A percentile compares a stretch with the other conserved stretches of the same genome.
Conservation (phyloP, 2,113 vertebrate genomes). For the Leiothrix lutea region DNA sequence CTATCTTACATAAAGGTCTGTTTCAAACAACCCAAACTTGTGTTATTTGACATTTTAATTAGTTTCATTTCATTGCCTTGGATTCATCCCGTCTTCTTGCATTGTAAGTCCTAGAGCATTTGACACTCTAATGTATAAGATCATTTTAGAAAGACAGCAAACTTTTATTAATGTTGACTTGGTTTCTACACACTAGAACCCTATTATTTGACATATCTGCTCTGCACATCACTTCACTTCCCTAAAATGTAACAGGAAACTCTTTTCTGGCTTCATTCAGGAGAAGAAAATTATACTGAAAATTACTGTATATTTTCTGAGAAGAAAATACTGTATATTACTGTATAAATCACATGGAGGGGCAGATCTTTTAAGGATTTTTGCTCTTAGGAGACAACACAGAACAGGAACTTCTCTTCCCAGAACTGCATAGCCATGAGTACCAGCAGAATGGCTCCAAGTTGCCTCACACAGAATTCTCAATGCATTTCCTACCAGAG, state of each 20-base stretch:
- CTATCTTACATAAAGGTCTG: neutral
- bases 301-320: too few relatives aligned
- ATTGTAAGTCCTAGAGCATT: neutral
- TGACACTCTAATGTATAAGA: neutral
- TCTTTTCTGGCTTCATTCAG: neutral
- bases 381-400: neutral
- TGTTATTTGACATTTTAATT: slow-evolving; percentile 52
- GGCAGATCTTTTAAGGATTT: neutral
- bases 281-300: neutral
- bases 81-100: slow-evolving; percentile 11
- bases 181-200: neutral
- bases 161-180: slow-evolving; percentile 42
- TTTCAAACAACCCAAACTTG: slow-evolving; percentile 29
- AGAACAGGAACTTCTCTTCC: neutral
- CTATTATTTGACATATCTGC: neutral
- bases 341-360: neutral
- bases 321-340: too few relatives aligned
- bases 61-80: slow-evolving; percentile 17
- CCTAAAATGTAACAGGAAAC: neutral
- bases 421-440: neutral
- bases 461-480: neutral
- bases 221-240: neutral
- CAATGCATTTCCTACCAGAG: neutral
- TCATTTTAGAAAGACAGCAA: slow-evolving; percentile 12
- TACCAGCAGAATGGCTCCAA: neutral